A percentile compares a stretch with the other conserved stretches of the same genome.
Evolutionary conservation across 2,888 invertebrate species (phyloP).

Genomic region (Tyria jacobaeae): DNA sequence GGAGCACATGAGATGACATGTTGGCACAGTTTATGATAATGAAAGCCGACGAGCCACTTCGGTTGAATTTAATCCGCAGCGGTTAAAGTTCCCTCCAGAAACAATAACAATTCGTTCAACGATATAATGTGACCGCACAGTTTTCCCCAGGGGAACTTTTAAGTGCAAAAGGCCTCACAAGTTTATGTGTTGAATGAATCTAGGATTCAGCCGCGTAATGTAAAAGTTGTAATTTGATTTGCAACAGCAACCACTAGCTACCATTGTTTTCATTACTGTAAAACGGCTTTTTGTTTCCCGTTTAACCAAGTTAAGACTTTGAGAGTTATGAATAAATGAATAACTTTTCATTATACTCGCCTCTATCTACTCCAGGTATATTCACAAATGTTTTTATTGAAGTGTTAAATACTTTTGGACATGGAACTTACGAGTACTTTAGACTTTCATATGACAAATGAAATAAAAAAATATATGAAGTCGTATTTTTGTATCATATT

Average conservation of each 20-base stretch:
- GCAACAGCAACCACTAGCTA: slow-evolving; percentile 67
- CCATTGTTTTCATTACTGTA: slow-evolving; percentile 69
- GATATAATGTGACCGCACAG: slow-evolving; percentile 73
- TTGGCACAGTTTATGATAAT: slow-evolving; percentile 55
- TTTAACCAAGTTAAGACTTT: slow-evolving; percentile 63
- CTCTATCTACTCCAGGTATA: slow-evolving; percentile 40
- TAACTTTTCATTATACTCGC: slow-evolving; percentile 56
- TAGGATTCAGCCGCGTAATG: slow-evolving; percentile 68
- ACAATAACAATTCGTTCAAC: slow-evolving; percentile 76
- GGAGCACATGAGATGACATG: slow-evolving; percentile 52
- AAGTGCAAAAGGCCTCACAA: slow-evolving; percentile 79
- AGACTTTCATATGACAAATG: too few relatives aligned
- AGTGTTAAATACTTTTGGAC: slow-evolving; percentile 21
- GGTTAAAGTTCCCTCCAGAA: slow-evolving; percentile 74
- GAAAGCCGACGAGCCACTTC: slow-evolving; percentile 59
- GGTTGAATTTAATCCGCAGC: slow-evolving; percentile 66
- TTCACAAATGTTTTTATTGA: slow-evolving; percentile 42
- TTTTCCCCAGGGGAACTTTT: slow-evolving; percentile 71
- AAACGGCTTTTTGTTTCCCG: slow-evolving; percentile 63
- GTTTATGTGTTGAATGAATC: slow-evolving; percentile 78
- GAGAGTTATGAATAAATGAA: slow-evolving; percentile 64
- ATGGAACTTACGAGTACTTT: not conserved
- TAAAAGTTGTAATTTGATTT: slow-evolving; percentile 80
- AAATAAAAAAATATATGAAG: too few relatives aligned
- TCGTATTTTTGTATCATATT: too few relatives aligned